These are phyloP conservation scores for Brachionus rotundiformis DNA, from an alignment of 1,140 invertebrate genomes.

Conservation along the genomic window DNA sequence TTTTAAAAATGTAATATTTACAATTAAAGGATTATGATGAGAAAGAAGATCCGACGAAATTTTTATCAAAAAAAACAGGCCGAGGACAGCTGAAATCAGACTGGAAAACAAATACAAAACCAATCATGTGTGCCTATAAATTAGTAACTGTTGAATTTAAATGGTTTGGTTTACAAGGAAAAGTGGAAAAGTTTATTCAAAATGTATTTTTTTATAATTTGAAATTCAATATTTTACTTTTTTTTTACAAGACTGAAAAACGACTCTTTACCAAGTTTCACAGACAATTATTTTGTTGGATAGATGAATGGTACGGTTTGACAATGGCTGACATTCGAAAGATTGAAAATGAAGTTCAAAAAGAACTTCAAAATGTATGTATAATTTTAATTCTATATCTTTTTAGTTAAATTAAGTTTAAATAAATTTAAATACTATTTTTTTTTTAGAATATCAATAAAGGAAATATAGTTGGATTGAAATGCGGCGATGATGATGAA, in stretches of 20 bases:
- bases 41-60: slow-evolving; percentile 82
- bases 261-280: slow-evolving; percentile 91
- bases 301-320: slow-evolving; percentile 61
- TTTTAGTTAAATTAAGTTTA: neutral
- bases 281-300: slow-evolving; percentile 83
- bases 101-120: slow-evolving; percentile 45
- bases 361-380: slow-evolving; percentile 33
- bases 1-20: too few species aligned
- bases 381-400: too few species aligned
- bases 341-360: slow-evolving; percentile 56
- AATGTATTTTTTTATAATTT: slow-evolving; percentile 46
- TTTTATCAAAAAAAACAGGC: slow-evolving; percentile 87
- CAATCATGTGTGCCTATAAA: slow-evolving; percentile 82
- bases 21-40: slow-evolving; percentile 80
- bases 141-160: slow-evolving; percentile 96
- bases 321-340: slow-evolving; percentile 62
- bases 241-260: slow-evolving; percentile 42
- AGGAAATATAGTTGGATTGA: slow-evolving; percentile 2
- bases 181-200: slow-evolving; percentile 80
- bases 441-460: slow-evolving; percentile 18
- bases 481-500: neutral
- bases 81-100: slow-evolving; percentile 80
- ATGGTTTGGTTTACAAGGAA: slow-evolving; percentile 94
- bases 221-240: neutral
- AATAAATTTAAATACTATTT: neutral